phyloP scores from a whole-genome alignment of 2,888 invertebrate species.

The Amitus sp. region DNA sequence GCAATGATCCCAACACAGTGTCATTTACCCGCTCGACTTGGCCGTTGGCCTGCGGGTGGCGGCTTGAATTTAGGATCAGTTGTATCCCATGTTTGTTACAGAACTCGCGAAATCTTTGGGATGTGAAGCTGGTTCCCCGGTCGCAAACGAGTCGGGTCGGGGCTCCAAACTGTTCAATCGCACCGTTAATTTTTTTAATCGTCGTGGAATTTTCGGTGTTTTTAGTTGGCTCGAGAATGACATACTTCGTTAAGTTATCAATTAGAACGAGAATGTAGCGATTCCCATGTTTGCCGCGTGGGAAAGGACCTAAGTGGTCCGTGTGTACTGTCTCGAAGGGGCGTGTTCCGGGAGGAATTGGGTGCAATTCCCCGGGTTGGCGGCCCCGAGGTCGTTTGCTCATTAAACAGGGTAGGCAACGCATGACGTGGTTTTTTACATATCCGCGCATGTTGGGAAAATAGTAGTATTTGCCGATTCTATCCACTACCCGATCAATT shows the following conservation, averaged over 20 bases:
- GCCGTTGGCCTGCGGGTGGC: slow-evolving; percentile 17
- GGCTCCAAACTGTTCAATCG: slow-evolving; percentile 7
- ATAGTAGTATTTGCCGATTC: slow-evolving; percentile 35
- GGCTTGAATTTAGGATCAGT: slow-evolving; percentile 12
- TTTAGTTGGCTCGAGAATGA: slow-evolving; percentile 1
- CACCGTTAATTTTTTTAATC: background rate
- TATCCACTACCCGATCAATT: slow-evolving; percentile 26
- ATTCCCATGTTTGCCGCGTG: slow-evolving; percentile 19
- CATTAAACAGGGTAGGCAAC: slow-evolving; percentile 40
- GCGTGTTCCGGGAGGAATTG: slow-evolving; percentile 36
- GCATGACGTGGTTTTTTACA: slow-evolving; percentile 26
- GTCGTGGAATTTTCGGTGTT: background rate
- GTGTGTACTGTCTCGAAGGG: slow-evolving; percentile 41
- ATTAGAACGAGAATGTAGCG: slow-evolving; percentile 9
- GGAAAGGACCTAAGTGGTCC: slow-evolving; percentile 41
- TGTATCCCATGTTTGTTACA: slow-evolving; percentile 8
- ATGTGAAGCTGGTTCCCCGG: slow-evolving; percentile 12
- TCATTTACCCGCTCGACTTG: slow-evolving; percentile 11
- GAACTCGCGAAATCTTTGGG: slow-evolving; percentile 1
- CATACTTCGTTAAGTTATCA: slow-evolving; percentile 14
- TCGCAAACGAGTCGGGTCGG: slow-evolving; percentile 9
- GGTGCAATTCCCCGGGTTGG: slow-evolving; percentile 41
- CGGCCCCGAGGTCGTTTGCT: slow-evolving; percentile 25
- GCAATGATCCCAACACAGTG: slow-evolving; percentile 16
- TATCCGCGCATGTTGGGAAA: slow-evolving; percentile 37